Percentiles rank a stretch among this genome's conserved stretches.
phyloP scores from a whole-genome alignment of 2,888 invertebrate species.

The Watsonalla binaria region DNA sequence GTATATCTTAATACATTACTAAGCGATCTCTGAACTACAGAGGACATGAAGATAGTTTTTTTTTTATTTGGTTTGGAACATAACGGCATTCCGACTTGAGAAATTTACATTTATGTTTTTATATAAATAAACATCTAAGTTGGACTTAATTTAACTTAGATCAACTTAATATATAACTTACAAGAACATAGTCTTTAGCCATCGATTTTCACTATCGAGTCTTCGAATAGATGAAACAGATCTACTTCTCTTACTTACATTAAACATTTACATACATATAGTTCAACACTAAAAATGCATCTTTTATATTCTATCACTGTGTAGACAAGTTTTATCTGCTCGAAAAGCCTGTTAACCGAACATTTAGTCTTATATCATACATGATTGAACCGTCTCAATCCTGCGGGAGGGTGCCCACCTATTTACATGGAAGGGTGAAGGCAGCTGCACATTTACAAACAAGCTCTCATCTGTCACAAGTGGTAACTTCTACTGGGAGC shows the following conservation, averaged over 20 bases:
- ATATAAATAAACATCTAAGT: constrained; percentile 74
- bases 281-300: constrained; percentile 77
- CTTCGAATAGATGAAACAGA: constrained; percentile 79
- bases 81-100: constrained; percentile 63
- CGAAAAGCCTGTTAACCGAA: constrained; percentile 74
- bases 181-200: constrained; percentile 73
- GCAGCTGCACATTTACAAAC: constrained; percentile 73
- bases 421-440: constrained; percentile 65
- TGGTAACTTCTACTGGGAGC: constrained; percentile 70
- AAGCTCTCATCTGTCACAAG: constrained; percentile 62
- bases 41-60: constrained; percentile 37
- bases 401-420: constrained; percentile 28
- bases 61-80: constrained; percentile 67
- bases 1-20: constrained; percentile 34
- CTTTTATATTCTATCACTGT: constrained; percentile 71
- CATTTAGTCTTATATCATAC: constrained; percentile 57
- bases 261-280: constrained; percentile 68
- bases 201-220: constrained; percentile 71
- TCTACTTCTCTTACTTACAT: constrained; percentile 68
- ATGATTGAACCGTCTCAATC: constrained; percentile 34
- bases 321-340: constrained; percentile 76
- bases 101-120: constrained; percentile 56
- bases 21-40: constrained; percentile 51
- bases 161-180: constrained; percentile 62
- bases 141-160: constrained; percentile 66